These are phyloP conservation scores for Cyprinus carpio DNA, from an alignment of 2,113 vertebrate genomes.

Conservation along the genomic window DNA sequence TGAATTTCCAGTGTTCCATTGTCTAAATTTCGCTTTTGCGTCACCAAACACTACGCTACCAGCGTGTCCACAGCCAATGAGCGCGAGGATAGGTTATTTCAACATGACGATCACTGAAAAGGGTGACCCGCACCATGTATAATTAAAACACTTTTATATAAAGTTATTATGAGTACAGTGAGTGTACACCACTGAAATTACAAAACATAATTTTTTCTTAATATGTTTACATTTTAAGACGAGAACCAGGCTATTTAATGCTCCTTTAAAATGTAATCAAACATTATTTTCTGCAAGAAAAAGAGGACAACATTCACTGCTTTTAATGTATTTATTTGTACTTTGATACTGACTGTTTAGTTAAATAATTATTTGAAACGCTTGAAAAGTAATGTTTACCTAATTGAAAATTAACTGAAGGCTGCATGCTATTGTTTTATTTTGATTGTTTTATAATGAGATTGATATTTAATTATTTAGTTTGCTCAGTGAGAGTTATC, in stretches of 20 bases:
- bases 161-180: background rate
- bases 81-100: background rate
- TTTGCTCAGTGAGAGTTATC: background rate
- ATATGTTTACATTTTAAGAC: background rate
- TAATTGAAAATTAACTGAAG: background rate
- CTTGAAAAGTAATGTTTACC: background rate
- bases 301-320: background rate
- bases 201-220: background rate
- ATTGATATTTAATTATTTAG: background rate
- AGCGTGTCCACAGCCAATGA: background rate
- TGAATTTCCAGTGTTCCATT: background rate
- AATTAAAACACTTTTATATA: background rate
- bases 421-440: background rate
- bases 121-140: background rate
- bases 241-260: background rate
- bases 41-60: background rate
- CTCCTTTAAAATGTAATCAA: background rate
- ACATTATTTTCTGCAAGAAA: background rate
- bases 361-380: background rate
- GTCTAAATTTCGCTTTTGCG: background rate
- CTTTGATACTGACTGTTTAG: background rate
- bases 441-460: background rate
- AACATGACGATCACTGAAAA: background rate
- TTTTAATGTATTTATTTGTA: background rate
- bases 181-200: background rate